Conservation (phyloP, 2,888 invertebrate species). For the Maniola hyperantus region DNA sequence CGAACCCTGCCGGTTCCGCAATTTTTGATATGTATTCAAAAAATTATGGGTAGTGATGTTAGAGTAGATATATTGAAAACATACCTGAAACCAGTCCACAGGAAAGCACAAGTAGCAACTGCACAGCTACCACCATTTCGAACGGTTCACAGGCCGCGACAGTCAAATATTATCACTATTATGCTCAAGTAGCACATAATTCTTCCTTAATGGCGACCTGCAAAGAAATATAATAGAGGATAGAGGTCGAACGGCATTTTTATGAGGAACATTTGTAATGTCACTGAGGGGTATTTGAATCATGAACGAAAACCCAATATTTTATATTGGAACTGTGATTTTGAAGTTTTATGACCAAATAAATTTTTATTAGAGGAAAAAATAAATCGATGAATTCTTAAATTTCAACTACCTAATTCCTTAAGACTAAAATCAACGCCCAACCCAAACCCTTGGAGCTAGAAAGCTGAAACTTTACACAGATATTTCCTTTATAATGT, state of each 20-base stretch:
- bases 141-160: slow-evolving; percentile 48
- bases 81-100: slow-evolving; percentile 60
- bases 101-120: slow-evolving; percentile 50
- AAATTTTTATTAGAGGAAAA: slow-evolving; percentile 8
- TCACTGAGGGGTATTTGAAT: slow-evolving; percentile 16
- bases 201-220: slow-evolving; percentile 48
- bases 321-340: slow-evolving; percentile 16
- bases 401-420: not conserved
- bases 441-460: too few relatives aligned
- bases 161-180: slow-evolving; percentile 68
- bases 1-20: too few relatives aligned
- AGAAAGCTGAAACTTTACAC: too few relatives aligned
- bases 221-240: slow-evolving; percentile 45
- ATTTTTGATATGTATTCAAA: too few relatives aligned
- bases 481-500: too few relatives aligned
- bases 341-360: slow-evolving; percentile 14
- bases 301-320: slow-evolving; percentile 11
- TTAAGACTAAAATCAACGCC: too few relatives aligned
- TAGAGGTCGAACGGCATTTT: slow-evolving; percentile 31
- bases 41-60: too few relatives aligned
- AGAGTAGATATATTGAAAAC: slow-evolving; percentile 38
- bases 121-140: slow-evolving; percentile 55
- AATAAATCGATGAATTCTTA: slow-evolving; percentile 1
- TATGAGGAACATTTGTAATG: slow-evolving; percentile 33
- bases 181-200: slow-evolving; percentile 68